These are phyloP conservation scores for Lasiurus cinereus DNA, from an alignment of 2,113 vertebrate species.

Conservation along the genomic window DNA sequence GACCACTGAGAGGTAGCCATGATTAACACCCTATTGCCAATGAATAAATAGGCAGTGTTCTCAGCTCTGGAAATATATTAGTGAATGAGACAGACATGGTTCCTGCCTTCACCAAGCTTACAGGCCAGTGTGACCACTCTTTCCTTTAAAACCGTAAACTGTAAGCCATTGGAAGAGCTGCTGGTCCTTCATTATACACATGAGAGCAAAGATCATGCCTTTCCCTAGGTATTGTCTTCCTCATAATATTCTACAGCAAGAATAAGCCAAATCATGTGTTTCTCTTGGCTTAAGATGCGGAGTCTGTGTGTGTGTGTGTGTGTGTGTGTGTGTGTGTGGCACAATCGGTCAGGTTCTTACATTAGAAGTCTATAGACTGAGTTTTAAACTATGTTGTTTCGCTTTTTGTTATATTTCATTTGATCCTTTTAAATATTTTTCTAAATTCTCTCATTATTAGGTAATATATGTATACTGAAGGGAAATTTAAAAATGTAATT, in stretches of 20 bases:
- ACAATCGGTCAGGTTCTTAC: background rate
- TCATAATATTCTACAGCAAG: background rate
- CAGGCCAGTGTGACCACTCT: background rate
- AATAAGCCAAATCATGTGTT: constrained; percentile 12
- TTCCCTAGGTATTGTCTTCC: background rate
- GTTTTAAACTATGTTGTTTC: background rate
- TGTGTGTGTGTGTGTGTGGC: background rate
- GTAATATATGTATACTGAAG: background rate
- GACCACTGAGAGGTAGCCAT: background rate
- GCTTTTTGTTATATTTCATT: constrained; percentile 25
- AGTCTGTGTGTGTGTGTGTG: background rate
- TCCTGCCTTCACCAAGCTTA: background rate
- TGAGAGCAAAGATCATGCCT: background rate
- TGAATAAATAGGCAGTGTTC: background rate
- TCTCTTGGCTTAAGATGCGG: background rate
- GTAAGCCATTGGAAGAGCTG: background rate
- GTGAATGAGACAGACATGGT: background rate
- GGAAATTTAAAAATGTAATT: constrained; percentile 20
- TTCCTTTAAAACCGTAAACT: background rate
- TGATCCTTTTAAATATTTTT: constrained; percentile 30
- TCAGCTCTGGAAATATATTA: background rate
- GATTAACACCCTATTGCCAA: background rate
- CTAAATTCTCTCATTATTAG: background rate
- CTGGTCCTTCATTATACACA: background rate
- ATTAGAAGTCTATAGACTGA: constrained; percentile 26